Evolutionary conservation across 2,888 invertebrate genomes (phyloP).

Genomic region (Ichneumon xanthorius): DNA sequence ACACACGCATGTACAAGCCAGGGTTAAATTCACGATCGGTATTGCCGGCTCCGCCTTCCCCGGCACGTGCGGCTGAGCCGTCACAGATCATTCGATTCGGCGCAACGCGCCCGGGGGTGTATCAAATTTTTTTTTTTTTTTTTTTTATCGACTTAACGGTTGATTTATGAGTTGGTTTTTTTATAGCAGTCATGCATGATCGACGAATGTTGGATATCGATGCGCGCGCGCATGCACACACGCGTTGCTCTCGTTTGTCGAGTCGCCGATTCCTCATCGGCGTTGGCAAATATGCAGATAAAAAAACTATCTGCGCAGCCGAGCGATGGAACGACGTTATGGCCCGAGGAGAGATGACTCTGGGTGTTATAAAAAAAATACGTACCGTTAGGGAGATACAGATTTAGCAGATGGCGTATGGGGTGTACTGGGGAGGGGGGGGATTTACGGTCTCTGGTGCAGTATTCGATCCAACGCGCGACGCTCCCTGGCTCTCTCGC

Average conservation of each 20-base stretch:
- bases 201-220: constrained; percentile 1
- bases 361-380: constrained; percentile 28
- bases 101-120: not conserved
- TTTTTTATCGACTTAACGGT: not conserved
- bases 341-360: not conserved
- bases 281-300: not conserved
- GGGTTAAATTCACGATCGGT: constrained; percentile 25
- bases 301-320: not conserved
- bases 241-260: not conserved
- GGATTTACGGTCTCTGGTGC: constrained; percentile 57
- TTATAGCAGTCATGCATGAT: not conserved
- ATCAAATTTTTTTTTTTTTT: not conserved
- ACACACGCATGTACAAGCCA: not conserved
- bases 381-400: constrained; percentile 69
- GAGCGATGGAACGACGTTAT: not conserved
- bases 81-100: constrained; percentile 19
- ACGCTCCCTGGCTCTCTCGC: constrained; percentile 1
- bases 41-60: not conserved
- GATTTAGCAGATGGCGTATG: constrained; percentile 65
- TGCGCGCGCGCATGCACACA: too few relatives aligned
- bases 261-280: not conserved
- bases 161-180: not conserved
- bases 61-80: not conserved
- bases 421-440: constrained; percentile 1
- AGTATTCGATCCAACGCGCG: constrained; percentile 30